A percentile compares a stretch with the other conserved stretches of the same genome.
These are phyloP conservation scores for Netelia melanura DNA, from an alignment of 2,888 invertebrate genomes.

Conservation along the genomic window DNA sequence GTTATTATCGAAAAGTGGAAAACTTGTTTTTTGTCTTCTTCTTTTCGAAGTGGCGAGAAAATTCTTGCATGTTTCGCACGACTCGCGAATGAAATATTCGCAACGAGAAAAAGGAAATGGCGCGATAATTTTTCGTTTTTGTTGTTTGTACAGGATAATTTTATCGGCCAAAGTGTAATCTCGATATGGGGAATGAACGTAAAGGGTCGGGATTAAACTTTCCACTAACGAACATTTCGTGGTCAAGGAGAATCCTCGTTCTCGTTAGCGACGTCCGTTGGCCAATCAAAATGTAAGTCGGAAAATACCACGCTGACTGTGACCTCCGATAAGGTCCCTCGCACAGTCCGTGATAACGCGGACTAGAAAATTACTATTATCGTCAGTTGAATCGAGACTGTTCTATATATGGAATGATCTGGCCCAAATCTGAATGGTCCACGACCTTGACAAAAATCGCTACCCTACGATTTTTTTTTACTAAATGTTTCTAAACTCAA, in stretches of 20 bases:
- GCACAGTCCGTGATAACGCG: conserved; percentile 30
- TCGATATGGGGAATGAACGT: not conserved
- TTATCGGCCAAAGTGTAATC: not conserved
- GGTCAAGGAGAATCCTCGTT: conserved; percentile 41
- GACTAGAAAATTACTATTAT: conserved; percentile 16
- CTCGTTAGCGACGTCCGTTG: not conserved
- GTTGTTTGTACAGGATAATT: not conserved
- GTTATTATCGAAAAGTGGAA: conserved; percentile 31
- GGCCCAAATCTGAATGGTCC: not conserved
- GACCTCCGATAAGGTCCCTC: conserved; percentile 23
- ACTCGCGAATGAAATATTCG: not conserved
- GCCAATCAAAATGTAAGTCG: conserved; percentile 40
- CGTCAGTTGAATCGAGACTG: not conserved
- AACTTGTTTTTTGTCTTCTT: not conserved
- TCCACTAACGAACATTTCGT: conserved; percentile 42
- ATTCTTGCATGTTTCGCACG: conserved; percentile 7
- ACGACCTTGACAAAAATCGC: not conserved
- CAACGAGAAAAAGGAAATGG: not conserved
- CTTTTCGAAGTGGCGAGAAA: conserved; percentile 24
- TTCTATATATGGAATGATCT: not conserved
- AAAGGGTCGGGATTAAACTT: not conserved
- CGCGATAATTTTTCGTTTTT: conserved; percentile 31
- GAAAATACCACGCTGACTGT: conserved; percentile 4
- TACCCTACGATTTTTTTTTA: not conserved
- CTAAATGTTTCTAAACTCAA: not conserved